phyloP scores from a whole-genome alignment of 2,888 invertebrate species.

The Serripes groenlandicus region DNA sequence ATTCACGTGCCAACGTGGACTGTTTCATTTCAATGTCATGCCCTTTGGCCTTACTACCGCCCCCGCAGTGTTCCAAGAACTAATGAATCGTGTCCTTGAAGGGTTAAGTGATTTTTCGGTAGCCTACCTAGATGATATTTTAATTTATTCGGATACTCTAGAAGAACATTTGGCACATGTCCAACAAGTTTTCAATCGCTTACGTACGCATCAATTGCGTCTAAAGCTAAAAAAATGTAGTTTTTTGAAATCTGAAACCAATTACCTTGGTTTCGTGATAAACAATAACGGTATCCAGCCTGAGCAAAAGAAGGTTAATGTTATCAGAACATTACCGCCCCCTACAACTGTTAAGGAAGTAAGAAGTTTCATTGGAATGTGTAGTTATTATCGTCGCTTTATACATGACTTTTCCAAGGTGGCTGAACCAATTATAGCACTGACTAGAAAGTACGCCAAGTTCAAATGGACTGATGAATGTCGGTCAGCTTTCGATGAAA shows the following conservation, averaged over 20 bases:
- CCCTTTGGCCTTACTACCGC: conserved; percentile 48
- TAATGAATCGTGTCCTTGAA: conserved; percentile 51
- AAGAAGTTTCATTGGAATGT: conserved; percentile 34
- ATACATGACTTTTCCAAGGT: conserved; percentile 46
- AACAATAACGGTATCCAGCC: conserved; percentile 43
- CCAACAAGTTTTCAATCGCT: conserved; percentile 43
- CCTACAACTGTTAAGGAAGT: conserved; percentile 37
- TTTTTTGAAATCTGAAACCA: conserved; percentile 49
- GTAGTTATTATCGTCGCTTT: conserved; percentile 37
- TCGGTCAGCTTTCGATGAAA: conserved; percentile 21
- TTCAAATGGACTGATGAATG: conserved; percentile 23
- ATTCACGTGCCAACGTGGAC: conserved; percentile 42
- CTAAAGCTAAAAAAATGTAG: conserved; percentile 54
- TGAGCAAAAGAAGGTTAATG: conserved; percentile 37
- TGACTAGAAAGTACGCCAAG: conserved; percentile 35
- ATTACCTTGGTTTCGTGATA: conserved; percentile 40
- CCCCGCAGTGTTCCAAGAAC: conserved; percentile 38
- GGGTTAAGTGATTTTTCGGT: conserved; percentile 46
- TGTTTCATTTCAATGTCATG: conserved; percentile 45
- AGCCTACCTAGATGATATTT: conserved; percentile 63
- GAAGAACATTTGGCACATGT: conserved; percentile 56
- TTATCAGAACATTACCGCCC: conserved; percentile 36
- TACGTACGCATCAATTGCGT: conserved; percentile 35
- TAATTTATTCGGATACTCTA: conserved; percentile 45
- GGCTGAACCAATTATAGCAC: conserved; percentile 31